A percentile compares a stretch with the other conserved stretches of the same genome.
These are phyloP conservation scores for Aleiodes testaceus DNA, from an alignment of 2,888 invertebrate species.

Conservation along the genomic window DNA sequence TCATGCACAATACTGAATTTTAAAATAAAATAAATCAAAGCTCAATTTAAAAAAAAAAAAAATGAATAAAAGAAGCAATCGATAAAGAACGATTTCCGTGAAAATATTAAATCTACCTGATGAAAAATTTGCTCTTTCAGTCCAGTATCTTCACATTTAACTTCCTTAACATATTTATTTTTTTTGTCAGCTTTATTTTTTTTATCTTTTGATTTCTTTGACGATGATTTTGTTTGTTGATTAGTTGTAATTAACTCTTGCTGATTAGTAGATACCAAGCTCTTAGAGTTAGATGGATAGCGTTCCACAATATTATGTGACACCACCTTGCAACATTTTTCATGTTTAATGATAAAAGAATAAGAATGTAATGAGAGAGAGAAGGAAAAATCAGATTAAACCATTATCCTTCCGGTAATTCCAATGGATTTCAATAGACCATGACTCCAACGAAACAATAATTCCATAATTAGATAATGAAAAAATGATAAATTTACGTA, in stretches of 20 bases:
- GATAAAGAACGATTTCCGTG: constrained; percentile 18
- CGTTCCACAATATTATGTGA: constrained; percentile 58
- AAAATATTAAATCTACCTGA: constrained; percentile 57
- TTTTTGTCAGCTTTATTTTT: constrained; percentile 70
- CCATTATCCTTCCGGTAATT: neutral
- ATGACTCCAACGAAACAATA: neutral
- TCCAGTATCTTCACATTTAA: constrained; percentile 53
- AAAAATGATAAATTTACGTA: constrained; percentile 3
- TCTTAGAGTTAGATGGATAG: constrained; percentile 55
- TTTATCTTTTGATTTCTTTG: constrained; percentile 71
- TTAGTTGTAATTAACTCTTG: constrained; percentile 51
- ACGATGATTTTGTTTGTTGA: constrained; percentile 50
- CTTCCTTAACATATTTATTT: constrained; percentile 60
- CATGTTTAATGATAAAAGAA: constrained; percentile 31
- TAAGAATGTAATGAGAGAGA: neutral
- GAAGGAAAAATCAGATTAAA: neutral
- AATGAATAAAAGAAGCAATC: constrained; percentile 29
- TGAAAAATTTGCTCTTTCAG: constrained; percentile 56
- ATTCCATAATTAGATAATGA: neutral
- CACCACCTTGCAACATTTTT: constrained; percentile 64
- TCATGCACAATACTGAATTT: too few species aligned
- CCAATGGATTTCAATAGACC: neutral
- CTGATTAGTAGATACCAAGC: constrained; percentile 50
- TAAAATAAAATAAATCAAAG: neutral
- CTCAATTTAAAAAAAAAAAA: neutral